Evolutionary conservation across 2,888 invertebrate genomes (phyloP).

Genomic region (Meiosimyza platycephala): DNA sequence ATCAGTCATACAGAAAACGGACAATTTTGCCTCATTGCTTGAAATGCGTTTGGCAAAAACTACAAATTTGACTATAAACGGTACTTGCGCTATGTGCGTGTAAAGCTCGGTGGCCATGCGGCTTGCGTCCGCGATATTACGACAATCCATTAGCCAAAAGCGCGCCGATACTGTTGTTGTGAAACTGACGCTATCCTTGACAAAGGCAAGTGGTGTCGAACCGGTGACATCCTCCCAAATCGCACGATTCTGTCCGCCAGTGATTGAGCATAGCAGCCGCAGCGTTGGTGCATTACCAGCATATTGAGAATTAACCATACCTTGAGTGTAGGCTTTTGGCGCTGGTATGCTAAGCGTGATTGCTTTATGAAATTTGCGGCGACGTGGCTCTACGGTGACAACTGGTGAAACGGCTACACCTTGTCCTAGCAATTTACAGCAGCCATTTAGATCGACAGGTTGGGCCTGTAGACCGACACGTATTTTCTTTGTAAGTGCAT

Average conservation of each 20-base stretch:
- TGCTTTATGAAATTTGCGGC: conserved; percentile 98
- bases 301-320: conserved; percentile 89
- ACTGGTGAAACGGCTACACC: conserved; percentile 97
- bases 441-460: conserved; percentile 86
- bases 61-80: conserved; percentile 98
- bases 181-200: conserved; percentile 97
- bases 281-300: conserved; percentile 84
- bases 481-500: conserved; percentile 98
- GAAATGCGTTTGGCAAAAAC: conserved; percentile 95
- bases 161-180: conserved; percentile 98
- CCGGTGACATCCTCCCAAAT: conserved; percentile 99
- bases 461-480: conserved; percentile 98
- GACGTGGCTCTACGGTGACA: conserved; percentile 96
- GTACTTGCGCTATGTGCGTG: conserved; percentile 84
- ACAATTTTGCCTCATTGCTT: conserved; percentile 84
- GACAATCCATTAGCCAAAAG: conserved; percentile 99
- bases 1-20: conserved; percentile 98
- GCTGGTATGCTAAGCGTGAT: conserved; percentile 97
- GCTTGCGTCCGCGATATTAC: conserved; percentile 93
- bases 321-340: conserved; percentile 72
- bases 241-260: conserved; percentile 95
- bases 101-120: conserved; percentile 97
- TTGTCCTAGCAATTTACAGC: conserved; percentile 90
- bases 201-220: conserved; percentile 95
- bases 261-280: conserved; percentile 93